Percentiles rank a stretch among this genome's conserved stretches.
These are phyloP conservation scores for Piprites chloris DNA, from an alignment of 2,113 vertebrate species.

Conservation along the genomic window DNA sequence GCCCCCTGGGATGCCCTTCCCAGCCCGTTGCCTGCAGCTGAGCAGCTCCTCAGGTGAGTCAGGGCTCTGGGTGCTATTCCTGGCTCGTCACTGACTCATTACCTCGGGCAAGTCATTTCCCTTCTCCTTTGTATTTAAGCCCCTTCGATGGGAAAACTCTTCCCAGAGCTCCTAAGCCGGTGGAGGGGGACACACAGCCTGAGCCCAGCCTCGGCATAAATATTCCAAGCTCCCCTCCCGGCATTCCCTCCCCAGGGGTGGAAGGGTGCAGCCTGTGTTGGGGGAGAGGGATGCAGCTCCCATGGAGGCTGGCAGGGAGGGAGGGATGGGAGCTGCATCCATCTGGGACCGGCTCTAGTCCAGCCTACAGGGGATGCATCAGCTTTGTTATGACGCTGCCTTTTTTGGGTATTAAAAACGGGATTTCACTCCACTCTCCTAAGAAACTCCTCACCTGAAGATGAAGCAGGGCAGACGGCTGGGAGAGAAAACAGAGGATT, in stretches of 20 bases:
- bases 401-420: not conserved
- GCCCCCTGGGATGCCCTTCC: not conserved
- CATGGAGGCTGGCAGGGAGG: not conserved
- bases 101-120: not conserved
- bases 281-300: not conserved
- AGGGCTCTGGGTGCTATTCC: not conserved
- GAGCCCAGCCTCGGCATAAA: not conserved
- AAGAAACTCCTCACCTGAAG: not conserved
- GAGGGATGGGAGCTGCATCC: not conserved
- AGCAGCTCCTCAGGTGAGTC: not conserved
- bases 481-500: not conserved
- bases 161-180: fast-evolving
- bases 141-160: not conserved
- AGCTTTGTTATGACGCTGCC: not conserved
- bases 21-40: not conserved
- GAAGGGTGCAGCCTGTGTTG: not conserved
- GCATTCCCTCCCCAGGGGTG: not conserved
- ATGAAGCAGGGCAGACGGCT: not conserved
- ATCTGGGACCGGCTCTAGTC: not conserved
- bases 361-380: not conserved
- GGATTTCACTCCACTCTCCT: not conserved
- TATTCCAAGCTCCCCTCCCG: not conserved
- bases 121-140: not conserved
- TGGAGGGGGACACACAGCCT: fast-evolving
- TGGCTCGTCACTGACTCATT: not conserved